Percentiles rank a stretch among this genome's conserved stretches.
Conservation (phyloP, 2,797 vertebrate species). For the Luscinia luscinia region DNA sequence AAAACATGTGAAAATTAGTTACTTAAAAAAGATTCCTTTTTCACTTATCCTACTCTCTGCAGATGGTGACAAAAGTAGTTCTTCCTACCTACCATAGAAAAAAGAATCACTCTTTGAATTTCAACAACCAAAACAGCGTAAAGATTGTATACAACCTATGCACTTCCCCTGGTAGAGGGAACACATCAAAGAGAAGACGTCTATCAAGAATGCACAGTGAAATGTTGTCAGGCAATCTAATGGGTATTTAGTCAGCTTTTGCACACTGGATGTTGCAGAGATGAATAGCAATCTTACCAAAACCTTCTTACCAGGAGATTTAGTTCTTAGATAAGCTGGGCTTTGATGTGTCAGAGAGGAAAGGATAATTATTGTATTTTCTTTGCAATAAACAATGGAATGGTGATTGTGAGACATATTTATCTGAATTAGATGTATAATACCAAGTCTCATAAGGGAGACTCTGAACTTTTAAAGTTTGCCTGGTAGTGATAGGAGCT, state of each 20-base stretch:
- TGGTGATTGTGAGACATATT: constrained; percentile 17
- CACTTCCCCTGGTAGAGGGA: background rate
- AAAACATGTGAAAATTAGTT: background rate
- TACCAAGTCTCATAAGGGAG: constrained; percentile 53
- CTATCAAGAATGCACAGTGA: background rate
- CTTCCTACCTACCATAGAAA: background rate
- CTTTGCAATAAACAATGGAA: constrained; percentile 51
- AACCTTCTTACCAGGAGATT: constrained; percentile 53
- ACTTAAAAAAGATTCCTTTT: background rate
- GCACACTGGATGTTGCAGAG: background rate
- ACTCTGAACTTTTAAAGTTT: constrained; percentile 40
- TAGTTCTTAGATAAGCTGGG: constrained; percentile 17
- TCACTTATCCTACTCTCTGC: background rate
- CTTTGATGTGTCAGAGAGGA: constrained; percentile 51
- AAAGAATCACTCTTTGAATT: background rate
- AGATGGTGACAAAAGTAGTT: background rate
- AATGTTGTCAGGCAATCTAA: background rate
- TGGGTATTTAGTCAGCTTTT: background rate
- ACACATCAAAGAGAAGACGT: background rate
- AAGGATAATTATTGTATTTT: constrained; percentile 57
- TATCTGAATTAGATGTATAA: constrained; percentile 55
- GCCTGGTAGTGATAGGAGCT: constrained; percentile 55
- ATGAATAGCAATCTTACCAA: constrained; percentile 9
- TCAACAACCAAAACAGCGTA: background rate
- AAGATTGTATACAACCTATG: background rate